Percentiles rank a stretch among this genome's conserved stretches.
These are phyloP conservation scores for Galago senegalensis DNA, from an alignment of 2,797 vertebrate genomes.

Conservation along the genomic window DNA sequence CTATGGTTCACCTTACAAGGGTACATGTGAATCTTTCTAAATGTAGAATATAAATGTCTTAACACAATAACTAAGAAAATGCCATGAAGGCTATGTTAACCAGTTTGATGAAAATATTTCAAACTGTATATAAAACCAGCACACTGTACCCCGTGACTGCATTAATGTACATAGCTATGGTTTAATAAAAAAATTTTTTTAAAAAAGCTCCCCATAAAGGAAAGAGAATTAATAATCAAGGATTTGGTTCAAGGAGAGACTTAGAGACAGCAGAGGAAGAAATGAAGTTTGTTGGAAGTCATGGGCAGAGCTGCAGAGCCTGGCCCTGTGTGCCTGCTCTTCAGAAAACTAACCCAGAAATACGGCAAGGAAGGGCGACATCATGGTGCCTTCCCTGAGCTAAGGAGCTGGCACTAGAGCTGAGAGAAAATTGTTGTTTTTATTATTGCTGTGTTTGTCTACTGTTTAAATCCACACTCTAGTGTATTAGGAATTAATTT, in stretches of 20 bases:
- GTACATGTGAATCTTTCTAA: too few relatives aligned
- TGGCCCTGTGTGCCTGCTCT: not conserved
- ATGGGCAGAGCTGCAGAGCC: not conserved
- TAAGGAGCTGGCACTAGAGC: not conserved
- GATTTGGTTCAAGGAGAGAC: not conserved
- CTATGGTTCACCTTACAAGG: too few relatives aligned
- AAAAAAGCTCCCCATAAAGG: not conserved
- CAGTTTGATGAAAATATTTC: too few relatives aligned
- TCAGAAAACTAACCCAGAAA: constrained; percentile 1
- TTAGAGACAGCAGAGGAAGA: not conserved
- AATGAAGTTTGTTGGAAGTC: not conserved
- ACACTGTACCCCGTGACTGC: too few relatives aligned
- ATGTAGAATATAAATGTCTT: too few relatives aligned
- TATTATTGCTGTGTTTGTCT: constrained; percentile 68
- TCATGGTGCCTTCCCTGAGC: constrained; percentile 38
- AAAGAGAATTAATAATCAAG: constrained; percentile 26
- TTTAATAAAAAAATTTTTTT: too few relatives aligned
- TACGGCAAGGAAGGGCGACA: constrained; percentile 27
- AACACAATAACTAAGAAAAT: too few relatives aligned
- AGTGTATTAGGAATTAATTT: constrained; percentile 72
- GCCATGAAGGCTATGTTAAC: too few relatives aligned
- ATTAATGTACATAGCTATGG: too few relatives aligned
- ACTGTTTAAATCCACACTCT: constrained; percentile 64
- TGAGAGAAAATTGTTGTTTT: constrained; percentile 69
- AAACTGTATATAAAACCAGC: too few relatives aligned